Percentiles rank a stretch among this genome's conserved stretches.
Evolutionary conservation across 2,888 invertebrate species (phyloP).

Genomic region (Tuberolachnus salignus): DNA sequence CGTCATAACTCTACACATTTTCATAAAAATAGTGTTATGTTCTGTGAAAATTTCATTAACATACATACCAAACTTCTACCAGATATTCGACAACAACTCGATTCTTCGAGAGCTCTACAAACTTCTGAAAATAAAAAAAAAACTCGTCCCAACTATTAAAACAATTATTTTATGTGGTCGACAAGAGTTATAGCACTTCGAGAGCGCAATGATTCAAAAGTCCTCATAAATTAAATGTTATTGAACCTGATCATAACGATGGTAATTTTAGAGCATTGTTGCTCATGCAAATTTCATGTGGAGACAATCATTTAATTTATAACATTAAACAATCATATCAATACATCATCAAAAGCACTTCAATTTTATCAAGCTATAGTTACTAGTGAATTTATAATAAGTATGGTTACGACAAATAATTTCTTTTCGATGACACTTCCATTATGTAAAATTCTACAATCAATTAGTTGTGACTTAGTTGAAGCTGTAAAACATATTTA

Average conservation of each 20-base stretch:
- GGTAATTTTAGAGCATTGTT: constrained; percentile 19
- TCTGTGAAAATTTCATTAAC: constrained; percentile 8
- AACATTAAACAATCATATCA: constrained; percentile 7
- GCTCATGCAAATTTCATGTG: not conserved
- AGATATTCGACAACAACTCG: constrained; percentile 1
- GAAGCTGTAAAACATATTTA: constrained; percentile 10
- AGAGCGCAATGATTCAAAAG: not conserved
- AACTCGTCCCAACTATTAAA: constrained; percentile 5
- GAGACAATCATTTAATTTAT: not conserved
- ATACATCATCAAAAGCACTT: not conserved
- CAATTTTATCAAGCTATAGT: not conserved
- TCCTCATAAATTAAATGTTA: not conserved
- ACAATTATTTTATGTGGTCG: constrained; percentile 1
- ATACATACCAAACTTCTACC: no score
- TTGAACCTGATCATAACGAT: not conserved
- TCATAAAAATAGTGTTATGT: constrained; percentile 10
- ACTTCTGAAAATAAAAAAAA: constrained; percentile 14
- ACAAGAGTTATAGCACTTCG: constrained; percentile 13
- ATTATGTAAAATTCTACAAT: not conserved
- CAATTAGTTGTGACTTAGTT: not conserved
- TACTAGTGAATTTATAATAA: not conserved
- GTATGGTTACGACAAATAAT: not conserved
- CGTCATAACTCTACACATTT: constrained; percentile 9
- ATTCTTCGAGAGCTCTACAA: not conserved
- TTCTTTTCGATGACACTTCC: not conserved